A percentile compares a stretch with the other conserved stretches of the same genome.
Evolutionary conservation across 2,797 vertebrate genomes (phyloP).

Genomic region (Oceanodroma leucorhoa): DNA sequence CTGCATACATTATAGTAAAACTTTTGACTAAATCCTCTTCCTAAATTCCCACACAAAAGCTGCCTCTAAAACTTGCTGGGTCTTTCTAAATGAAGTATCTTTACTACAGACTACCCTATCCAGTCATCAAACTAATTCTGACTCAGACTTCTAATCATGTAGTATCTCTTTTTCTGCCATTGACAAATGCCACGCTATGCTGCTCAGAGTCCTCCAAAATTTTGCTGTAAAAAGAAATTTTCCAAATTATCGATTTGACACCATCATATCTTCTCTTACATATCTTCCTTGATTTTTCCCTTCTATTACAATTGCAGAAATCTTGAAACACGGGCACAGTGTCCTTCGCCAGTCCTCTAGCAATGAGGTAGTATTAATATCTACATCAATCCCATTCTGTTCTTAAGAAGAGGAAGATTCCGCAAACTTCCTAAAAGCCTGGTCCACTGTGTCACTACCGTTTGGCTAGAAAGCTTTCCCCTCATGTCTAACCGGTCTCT

Average conservation of each 20-base stretch:
- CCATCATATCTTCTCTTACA: neutral
- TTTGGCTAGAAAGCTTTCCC: neutral
- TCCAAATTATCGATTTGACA: neutral
- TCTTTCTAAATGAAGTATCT: neutral
- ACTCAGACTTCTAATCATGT: neutral
- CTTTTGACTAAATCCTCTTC: neutral
- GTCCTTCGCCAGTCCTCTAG: neutral
- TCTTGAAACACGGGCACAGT: neutral
- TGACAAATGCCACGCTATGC: neutral
- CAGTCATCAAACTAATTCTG: neutral
- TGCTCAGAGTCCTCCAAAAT: neutral
- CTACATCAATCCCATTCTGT: neutral
- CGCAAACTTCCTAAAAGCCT: neutral
- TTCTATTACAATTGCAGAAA: neutral
- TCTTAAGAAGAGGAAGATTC: neutral
- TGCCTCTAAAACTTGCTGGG: neutral
- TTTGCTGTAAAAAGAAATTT: neutral
- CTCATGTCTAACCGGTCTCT: neutral
- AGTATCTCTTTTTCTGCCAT: neutral
- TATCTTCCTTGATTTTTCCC: neutral
- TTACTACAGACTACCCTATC: neutral
- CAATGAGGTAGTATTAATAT: neutral
- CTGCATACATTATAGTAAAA: neutral
- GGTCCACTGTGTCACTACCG: accelerated
- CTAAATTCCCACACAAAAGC: neutral